Base-by-base conservation (phyloP, 2,888 invertebrate genomes). In the Nomada hirtipes region DNA sequence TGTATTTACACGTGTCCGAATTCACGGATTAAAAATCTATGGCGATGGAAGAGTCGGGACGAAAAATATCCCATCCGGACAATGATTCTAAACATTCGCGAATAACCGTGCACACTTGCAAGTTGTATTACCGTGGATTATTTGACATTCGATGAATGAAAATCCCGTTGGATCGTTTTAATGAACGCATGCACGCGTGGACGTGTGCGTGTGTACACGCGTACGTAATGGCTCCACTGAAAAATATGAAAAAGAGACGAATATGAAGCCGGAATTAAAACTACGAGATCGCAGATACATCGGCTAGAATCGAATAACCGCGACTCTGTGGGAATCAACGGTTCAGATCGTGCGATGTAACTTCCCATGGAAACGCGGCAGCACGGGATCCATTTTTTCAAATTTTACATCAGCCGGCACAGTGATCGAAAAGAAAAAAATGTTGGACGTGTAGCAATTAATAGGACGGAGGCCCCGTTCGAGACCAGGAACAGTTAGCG, bases 401-500 rank as follows among this genome's bases (percentile, higher is more conserved):
- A 15, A 26, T 13, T 20, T 18, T 2, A 9, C 15, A 57, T 4
- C 4, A 2, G 13, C 11, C 10, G 2, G 63, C 50, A 63, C 69
- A 73, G 57, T 64, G 26, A 26, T 18, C 29, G 15, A 20, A 26
- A 36, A 29, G 4, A n/a, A 20, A 72, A 72, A 57, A 29, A 64
- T 50, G 42, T 1, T 53, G 57, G 13, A 44, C 26, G 20, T 52
- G 69, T 7, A 65, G 61, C 71, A 82, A 82, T 83, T 79, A 81
- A 85, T 87, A 81, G 64, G 53, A 44, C 36, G 74, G 50, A 63
- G 47, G 47, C 20, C 23, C 50, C 60, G 73, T 74, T 70, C 82
- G 36, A 65, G 76, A 64, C 65, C 29, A 20, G 55, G 63, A 81
- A 86, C 79, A 69, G 86, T 84, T 83, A 79, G 69, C 26, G 26